Evolutionary conservation across 2,888 invertebrate species (phyloP), one percentile per base, ranked within the genome.

Genomic region (Mechanitis messenoides): DNA sequence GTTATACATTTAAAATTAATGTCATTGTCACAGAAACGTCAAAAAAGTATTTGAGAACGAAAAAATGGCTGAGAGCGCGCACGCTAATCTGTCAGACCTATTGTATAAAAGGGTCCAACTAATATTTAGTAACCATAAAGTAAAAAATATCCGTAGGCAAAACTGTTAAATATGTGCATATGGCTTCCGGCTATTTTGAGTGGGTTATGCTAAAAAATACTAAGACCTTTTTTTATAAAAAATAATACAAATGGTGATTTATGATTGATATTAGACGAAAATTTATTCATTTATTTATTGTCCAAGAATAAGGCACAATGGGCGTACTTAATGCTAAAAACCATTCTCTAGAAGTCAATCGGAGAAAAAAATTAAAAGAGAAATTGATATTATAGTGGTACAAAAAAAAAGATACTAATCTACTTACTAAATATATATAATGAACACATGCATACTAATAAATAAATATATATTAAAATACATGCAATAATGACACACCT

Each of bases 141-240:
- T 89, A 87, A 84, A 85, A 85, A 85, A 80, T 75, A 75, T 78
- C 81, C 81, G 74, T 77, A 78, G 82, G 80, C 81, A 75, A 78
- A 83, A 83, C 81, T 85, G 81, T 83, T 84, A 84, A 86, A 89
- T 89, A 87, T 87, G 80, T 83, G 73, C 88, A 87, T 79, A 87
- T 85, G 87, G 86, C 87, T 90, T 90, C 89, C 89, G 89, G 89
- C 86, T 83, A 87, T 79, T 84, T 83, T 66, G 87, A 87, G 87
- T 84, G 87, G 87, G 87, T 87, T 87, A 85, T 83, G 84, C 84
- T 84, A 87, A 87, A 88, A 87, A 84, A 82, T 80, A 70, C 66
- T 69, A 65, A 67, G 66, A 68, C 67, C 75, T 84, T 85, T 83
- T 81, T 77, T 66, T 74, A 64, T 7, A 50, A 50, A 50, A 50